These are phyloP conservation scores for Cryptoblepharus egeriae DNA, from an alignment of 2,797 vertebrate genomes.

Conservation along the genomic window DNA sequence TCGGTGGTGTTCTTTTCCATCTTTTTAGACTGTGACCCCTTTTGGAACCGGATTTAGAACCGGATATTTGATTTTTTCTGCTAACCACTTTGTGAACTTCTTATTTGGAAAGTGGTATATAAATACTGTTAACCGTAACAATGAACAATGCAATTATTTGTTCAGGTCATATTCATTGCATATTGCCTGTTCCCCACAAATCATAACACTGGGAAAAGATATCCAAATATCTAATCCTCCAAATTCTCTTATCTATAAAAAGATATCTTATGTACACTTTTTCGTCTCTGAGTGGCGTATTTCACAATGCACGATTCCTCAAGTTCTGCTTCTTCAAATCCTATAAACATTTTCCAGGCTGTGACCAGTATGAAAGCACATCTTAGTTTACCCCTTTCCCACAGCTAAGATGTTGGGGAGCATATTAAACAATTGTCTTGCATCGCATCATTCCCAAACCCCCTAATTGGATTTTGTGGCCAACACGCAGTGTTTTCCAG, in stretches of 20 bases:
- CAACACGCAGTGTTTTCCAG: neutral
- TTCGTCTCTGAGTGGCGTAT: neutral
- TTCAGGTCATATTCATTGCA: neutral
- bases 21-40: too few species aligned
- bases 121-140: too few species aligned
- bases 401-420: neutral
- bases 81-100: too few species aligned
- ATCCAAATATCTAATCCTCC: neutral
- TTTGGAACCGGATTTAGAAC: too few species aligned
- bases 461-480: neutral
- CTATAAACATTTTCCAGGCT: neutral
- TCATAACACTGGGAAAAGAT: neutral
- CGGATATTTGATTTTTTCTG: too few species aligned
- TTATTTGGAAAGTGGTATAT: too few species aligned
- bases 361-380: accelerated
- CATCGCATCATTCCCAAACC: neutral
- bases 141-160: neutral
- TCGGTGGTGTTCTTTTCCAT: too few species aligned
- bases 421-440: accelerated
- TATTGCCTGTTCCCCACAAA: neutral
- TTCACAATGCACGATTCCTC: neutral
- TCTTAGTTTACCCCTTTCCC: neutral
- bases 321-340: neutral
- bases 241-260: neutral
- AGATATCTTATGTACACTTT: neutral